A percentile compares a stretch with the other conserved stretches of the same genome.
Conservation (phyloP, 1,140 invertebrate species). For the Cecropterus lyciades region DNA sequence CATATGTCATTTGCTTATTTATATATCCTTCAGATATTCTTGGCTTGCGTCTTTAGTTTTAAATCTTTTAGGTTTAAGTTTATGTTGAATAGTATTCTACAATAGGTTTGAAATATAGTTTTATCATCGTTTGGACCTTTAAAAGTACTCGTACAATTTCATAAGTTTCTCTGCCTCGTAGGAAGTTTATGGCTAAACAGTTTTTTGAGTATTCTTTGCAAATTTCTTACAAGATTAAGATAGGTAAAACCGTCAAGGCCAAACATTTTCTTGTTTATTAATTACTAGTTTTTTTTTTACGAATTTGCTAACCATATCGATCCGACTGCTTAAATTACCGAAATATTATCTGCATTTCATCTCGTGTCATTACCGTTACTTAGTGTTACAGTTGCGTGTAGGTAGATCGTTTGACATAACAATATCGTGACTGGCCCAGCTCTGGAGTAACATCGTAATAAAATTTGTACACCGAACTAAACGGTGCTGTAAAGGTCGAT, state of each 20-base stretch:
- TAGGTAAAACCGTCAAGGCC: neutral
- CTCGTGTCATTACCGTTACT: slow-evolving; percentile 45
- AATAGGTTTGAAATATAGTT: neutral
- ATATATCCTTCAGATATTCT: slow-evolving; percentile 45
- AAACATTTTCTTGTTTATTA: neutral
- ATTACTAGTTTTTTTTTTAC: neutral
- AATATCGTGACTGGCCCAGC: slow-evolving; percentile 66
- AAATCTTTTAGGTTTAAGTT: neutral
- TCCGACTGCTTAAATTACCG: neutral
- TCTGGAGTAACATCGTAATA: slow-evolving; percentile 56
- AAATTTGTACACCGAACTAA: slow-evolving; percentile 60
- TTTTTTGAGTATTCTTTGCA: too few species aligned
- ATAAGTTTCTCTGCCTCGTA: too few species aligned
- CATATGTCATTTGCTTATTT: slow-evolving; percentile 35
- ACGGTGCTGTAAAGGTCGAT: slow-evolving; percentile 35
- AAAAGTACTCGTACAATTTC: too few species aligned
- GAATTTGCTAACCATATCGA: neutral
- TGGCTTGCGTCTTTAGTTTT: slow-evolving; percentile 56
- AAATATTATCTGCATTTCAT: slow-evolving; percentile 27
- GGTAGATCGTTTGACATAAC: slow-evolving; percentile 53
- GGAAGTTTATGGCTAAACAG: too few species aligned
- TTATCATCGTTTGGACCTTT: neutral
- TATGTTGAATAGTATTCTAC: too few species aligned
- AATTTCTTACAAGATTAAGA: neutral
- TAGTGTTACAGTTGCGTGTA: slow-evolving; percentile 67